phyloP scores from a whole-genome alignment of 2,888 invertebrate genomes.

The Patella depressa region DNA sequence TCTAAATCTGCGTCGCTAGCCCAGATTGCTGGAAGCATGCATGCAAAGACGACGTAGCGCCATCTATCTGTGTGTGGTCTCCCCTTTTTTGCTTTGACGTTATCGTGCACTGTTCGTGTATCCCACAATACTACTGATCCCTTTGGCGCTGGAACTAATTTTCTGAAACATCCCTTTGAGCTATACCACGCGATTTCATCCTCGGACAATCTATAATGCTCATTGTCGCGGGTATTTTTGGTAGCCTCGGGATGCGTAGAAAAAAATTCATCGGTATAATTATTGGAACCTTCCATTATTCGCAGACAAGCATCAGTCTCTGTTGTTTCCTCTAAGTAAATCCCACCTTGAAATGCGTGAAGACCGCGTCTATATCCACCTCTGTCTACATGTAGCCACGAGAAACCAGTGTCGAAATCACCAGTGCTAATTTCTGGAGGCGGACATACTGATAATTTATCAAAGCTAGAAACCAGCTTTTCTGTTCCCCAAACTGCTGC shows the following conservation, averaged over 20 bases:
- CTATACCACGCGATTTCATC: not conserved
- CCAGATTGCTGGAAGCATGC: not conserved
- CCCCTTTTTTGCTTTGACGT: not conserved
- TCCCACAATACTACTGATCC: not conserved
- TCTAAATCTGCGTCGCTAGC: not conserved
- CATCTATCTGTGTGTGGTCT: not conserved
- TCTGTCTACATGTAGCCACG: not conserved
- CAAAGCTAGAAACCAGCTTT: not conserved
- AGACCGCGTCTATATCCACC: not conserved
- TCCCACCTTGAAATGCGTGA: not conserved
- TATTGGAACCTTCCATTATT: not conserved
- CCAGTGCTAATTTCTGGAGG: not conserved
- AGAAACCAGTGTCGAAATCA: not conserved
- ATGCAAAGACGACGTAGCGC: not conserved
- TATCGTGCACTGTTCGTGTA: not conserved
- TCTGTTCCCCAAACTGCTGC: slow-evolving; percentile 4
- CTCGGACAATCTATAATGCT: not conserved
- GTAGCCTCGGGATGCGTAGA: not conserved
- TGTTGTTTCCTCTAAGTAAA: not conserved
- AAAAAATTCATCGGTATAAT: not conserved
- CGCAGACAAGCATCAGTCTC: not conserved
- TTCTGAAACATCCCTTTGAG: not conserved
- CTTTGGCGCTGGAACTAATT: not conserved
- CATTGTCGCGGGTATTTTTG: not conserved
- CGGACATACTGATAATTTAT: slow-evolving; percentile 4